These are phyloP conservation scores for Poeciliopsis gracilis DNA, from an alignment of 2,797 vertebrate species.

Conservation along the genomic window DNA sequence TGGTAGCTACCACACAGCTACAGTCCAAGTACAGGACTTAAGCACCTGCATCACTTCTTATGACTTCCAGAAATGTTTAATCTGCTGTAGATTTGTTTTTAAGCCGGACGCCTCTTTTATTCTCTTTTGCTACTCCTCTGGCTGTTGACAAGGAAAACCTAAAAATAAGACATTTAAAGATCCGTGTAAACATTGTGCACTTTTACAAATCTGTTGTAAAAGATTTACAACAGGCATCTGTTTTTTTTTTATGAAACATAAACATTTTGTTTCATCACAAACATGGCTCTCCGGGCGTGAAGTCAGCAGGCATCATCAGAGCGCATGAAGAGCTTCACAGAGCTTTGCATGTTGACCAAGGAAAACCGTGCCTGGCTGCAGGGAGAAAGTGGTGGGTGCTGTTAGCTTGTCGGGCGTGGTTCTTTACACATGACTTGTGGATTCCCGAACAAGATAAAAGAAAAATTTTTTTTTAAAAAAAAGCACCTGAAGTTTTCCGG, in stretches of 20 bases:
- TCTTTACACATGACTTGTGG: conserved; percentile 28
- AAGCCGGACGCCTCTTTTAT: background rate
- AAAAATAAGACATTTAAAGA: background rate
- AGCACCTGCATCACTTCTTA: background rate
- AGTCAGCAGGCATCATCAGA: background rate
- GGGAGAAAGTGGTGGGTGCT: conserved; percentile 11
- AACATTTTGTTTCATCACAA: background rate
- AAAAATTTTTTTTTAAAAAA: background rate
- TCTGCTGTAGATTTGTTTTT: background rate
- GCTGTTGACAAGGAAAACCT: background rate
- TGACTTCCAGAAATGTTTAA: background rate
- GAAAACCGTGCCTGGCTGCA: background rate
- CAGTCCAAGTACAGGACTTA: background rate
- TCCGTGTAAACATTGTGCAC: background rate
- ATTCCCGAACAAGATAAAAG: conserved; percentile 29
- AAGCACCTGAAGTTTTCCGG: conserved; percentile 43
- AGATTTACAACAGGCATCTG: too few species aligned
- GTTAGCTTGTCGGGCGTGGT: conserved; percentile 26
- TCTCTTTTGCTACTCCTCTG: background rate
- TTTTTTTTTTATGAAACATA: too few species aligned
- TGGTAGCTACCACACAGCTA: background rate
- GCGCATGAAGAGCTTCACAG: conserved; percentile 10
- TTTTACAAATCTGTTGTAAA: background rate
- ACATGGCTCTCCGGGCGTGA: conserved; percentile 4
- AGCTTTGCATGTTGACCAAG: conserved; percentile 8